A percentile compares a stretch with the other conserved stretches of the same genome.
phyloP scores from a whole-genome alignment of 2,888 invertebrate species.

The Chrysolina haemoptera region DNA sequence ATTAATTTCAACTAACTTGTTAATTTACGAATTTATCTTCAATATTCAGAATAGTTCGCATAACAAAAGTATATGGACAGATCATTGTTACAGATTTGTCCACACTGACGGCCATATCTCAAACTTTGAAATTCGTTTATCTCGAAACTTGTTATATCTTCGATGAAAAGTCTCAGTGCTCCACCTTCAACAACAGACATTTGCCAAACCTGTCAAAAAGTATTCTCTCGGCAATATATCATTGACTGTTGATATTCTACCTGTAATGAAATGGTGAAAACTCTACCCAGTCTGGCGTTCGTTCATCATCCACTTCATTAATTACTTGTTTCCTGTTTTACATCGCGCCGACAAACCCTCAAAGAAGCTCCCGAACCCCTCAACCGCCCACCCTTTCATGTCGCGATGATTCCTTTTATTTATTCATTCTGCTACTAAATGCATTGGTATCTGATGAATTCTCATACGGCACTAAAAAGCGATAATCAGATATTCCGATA shows the following conservation, averaged over 20 bases:
- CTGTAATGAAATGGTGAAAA: not conserved
- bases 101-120: too few relatives aligned
- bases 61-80: too few relatives aligned
- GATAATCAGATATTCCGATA: conserved; percentile 66
- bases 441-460: conserved; percentile 53
- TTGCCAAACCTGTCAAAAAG: too few relatives aligned
- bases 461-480: conserved; percentile 59
- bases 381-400: conserved; percentile 34
- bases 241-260: not conserved
- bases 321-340: conserved; percentile 5
- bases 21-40: too few relatives aligned
- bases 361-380: not conserved
- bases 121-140: too few relatives aligned
- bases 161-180: too few relatives aligned
- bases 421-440: conserved; percentile 50
- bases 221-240: not conserved
- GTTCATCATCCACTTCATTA: not conserved
- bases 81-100: too few relatives aligned
- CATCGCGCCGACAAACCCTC: conserved; percentile 13
- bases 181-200: too few relatives aligned
- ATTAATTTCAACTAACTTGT: too few relatives aligned
- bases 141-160: too few relatives aligned
- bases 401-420: conserved; percentile 45
- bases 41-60: too few relatives aligned
- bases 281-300: not conserved